Percentiles rank a stretch among this genome's conserved stretches.
Conservation (phyloP, 2,797 vertebrate genomes). For the Remorina albescens region DNA sequence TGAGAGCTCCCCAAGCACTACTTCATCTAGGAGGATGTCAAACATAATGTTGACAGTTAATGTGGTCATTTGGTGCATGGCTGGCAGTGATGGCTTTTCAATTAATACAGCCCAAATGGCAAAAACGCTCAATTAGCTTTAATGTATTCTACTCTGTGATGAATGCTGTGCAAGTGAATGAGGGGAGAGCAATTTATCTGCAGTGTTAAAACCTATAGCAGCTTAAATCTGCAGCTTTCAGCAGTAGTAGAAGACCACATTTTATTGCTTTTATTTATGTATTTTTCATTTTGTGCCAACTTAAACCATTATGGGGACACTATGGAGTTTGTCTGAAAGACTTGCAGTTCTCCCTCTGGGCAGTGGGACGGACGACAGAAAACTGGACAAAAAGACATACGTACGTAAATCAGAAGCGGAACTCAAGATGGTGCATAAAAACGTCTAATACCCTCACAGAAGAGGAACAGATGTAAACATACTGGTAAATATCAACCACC, state of each 20-base stretch:
- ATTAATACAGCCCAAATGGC: conserved; percentile 79
- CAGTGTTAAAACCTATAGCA: conserved; percentile 56
- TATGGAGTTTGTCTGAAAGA: conserved; percentile 46
- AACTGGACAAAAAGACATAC: conserved; percentile 49
- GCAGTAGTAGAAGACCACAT: conserved; percentile 25
- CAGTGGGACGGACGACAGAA: conserved; percentile 27
- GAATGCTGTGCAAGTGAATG: conserved; percentile 65
- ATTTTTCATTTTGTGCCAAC: conserved; percentile 22
- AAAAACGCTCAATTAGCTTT: conserved; percentile 82
- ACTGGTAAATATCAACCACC: conserved; percentile 71
- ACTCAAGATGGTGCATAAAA: conserved; percentile 48
- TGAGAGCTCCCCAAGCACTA: conserved; percentile 71
- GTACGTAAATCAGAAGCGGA: conserved; percentile 51
- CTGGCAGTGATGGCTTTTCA: conserved; percentile 79
- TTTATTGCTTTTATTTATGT: not conserved
- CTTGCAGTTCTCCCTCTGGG: conserved; percentile 35
- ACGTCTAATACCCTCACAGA: conserved; percentile 56
- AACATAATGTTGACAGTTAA: conserved; percentile 80
- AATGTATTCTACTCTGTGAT: conserved; percentile 74
- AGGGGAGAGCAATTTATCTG: conserved; percentile 61
- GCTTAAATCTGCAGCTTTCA: conserved; percentile 41
- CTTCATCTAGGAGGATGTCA: conserved; percentile 75
- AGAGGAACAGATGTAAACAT: conserved; percentile 71
- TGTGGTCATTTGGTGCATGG: conserved; percentile 80
- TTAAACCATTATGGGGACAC: conserved; percentile 7